Percentiles rank a stretch among this genome's conserved stretches.
Conservation (phyloP, 2,797 vertebrate genomes). For the Cynodonichthys magdalenae region DNA sequence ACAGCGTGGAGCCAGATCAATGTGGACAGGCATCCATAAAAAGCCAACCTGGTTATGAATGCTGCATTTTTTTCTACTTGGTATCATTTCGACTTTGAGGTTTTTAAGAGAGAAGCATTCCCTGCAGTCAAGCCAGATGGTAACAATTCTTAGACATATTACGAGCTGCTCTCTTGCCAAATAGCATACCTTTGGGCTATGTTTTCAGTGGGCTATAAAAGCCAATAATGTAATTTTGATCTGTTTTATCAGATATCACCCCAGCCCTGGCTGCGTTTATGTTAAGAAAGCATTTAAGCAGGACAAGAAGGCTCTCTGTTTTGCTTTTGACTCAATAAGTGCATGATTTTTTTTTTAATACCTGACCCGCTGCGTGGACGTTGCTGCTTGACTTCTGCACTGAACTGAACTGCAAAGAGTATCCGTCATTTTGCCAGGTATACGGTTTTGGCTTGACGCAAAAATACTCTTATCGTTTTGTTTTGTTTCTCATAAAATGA, state of each 20-base stretch:
- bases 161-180: constrained; percentile 82
- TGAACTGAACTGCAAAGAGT: constrained; percentile 38
- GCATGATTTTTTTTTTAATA: constrained; percentile 53
- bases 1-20: constrained; percentile 70
- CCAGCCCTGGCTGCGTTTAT: constrained; percentile 70
- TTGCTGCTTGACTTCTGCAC: constrained; percentile 75
- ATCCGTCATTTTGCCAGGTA: constrained; percentile 48
- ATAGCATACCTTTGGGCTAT: constrained; percentile 85
- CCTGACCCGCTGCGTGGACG: constrained; percentile 66
- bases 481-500: constrained; percentile 44
- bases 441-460: constrained; percentile 40
- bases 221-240: constrained; percentile 87
- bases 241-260: constrained; percentile 86
- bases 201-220: constrained; percentile 86
- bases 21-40: constrained; percentile 76
- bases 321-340: constrained; percentile 61
- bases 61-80: constrained; percentile 72
- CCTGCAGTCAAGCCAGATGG: constrained; percentile 84
- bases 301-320: constrained; percentile 68
- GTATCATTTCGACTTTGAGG: constrained; percentile 87
- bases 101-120: constrained; percentile 85
- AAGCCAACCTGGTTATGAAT: constrained; percentile 81
- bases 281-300: constrained; percentile 73
- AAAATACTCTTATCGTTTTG: constrained; percentile 56
- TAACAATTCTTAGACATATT: constrained; percentile 87